Evolutionary conservation across 1,140 invertebrate species (phyloP).

Genomic region (Brachionus rotundiformis): DNA sequence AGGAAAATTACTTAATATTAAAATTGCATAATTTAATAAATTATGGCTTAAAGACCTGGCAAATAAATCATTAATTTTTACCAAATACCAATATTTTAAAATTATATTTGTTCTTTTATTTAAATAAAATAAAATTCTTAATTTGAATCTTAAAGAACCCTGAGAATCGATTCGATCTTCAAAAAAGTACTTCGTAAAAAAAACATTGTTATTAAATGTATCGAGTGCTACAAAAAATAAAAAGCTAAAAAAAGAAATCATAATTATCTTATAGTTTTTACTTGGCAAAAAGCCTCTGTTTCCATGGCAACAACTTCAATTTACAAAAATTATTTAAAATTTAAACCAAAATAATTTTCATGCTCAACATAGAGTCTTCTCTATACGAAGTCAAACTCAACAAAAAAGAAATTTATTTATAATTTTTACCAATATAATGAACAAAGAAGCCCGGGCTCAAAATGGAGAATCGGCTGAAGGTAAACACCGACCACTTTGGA

Average conservation of each 20-base stretch:
- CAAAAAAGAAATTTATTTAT: not conserved
- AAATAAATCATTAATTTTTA: no score
- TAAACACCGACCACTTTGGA: no score
- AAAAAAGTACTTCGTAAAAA: not conserved
- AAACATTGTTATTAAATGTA: not conserved
- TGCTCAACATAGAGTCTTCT: not conserved
- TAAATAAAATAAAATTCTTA: no score
- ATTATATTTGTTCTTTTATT: no score
- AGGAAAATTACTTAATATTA: no score
- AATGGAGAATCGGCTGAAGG: constrained; percentile 41
- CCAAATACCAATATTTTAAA: no score
- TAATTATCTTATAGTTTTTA: constrained; percentile 4
- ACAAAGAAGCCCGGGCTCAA: constrained; percentile 28
- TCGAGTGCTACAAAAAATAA: not conserved
- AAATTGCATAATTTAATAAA: no score
- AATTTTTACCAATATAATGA: not conserved
- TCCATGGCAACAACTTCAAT: not conserved
- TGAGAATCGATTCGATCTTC: no score
- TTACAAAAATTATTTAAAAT: constrained; percentile 13
- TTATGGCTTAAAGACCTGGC: no score
- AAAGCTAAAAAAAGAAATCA: not conserved
- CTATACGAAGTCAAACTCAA: not conserved
- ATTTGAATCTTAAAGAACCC: not conserved
- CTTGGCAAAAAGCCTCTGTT: not conserved
- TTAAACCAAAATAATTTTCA: not conserved